Conservation (phyloP, 1,140 invertebrate species). For the Harlomillsia oculata region DNA sequence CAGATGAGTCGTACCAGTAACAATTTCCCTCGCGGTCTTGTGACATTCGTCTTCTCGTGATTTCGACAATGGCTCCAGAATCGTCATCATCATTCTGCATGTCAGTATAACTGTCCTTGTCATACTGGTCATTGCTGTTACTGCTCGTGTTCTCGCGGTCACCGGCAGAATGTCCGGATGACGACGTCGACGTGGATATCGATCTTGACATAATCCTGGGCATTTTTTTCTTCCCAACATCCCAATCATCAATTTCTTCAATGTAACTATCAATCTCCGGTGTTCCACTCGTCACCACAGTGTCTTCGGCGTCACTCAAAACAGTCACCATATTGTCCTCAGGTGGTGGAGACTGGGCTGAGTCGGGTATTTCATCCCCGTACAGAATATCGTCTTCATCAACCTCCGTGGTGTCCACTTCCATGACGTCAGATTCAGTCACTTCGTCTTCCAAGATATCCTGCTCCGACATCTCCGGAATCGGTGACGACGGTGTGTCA, state of each 20-base stretch:
- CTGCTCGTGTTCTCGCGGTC: background rate
- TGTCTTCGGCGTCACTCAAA: background rate
- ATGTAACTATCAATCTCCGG: background rate
- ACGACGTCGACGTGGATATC: too few relatives aligned
- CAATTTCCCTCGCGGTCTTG: slow-evolving; percentile 39
- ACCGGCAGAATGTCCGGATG: background rate
- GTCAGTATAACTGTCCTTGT: slow-evolving; percentile 3
- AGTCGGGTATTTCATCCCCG: too few relatives aligned
- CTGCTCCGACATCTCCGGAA: background rate
- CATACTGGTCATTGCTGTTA: slow-evolving; percentile 1
- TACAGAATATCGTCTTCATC: background rate
- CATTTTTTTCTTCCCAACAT: background rate
- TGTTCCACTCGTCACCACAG: background rate
- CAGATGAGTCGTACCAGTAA: slow-evolving; percentile 35
- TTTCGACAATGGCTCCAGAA: slow-evolving; percentile 22
- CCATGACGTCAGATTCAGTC: background rate
- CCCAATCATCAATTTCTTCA: background rate
- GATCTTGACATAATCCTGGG: background rate
- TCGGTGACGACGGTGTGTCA: too few relatives aligned
- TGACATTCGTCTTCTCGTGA: slow-evolving; percentile 30
- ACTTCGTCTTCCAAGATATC: background rate
- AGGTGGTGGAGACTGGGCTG: too few relatives aligned
- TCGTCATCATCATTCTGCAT: slow-evolving; percentile 22
- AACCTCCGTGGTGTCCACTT: background rate
- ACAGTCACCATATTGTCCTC: too few relatives aligned